Evolutionary conservation across 2,797 vertebrate genomes (phyloP).

Genomic region (Anolis apletophallus): DNA sequence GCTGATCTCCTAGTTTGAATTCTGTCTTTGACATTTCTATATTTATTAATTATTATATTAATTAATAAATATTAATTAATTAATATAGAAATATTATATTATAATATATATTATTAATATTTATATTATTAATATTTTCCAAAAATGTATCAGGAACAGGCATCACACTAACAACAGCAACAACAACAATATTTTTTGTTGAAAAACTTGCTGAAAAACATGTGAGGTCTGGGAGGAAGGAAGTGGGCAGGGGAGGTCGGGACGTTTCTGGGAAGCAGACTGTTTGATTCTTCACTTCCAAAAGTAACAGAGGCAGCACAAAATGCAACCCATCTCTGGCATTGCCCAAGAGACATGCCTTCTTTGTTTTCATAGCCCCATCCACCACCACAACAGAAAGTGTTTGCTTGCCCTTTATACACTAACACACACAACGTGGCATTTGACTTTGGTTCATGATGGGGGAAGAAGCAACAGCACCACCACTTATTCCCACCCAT

Average conservation of each 20-base stretch:
- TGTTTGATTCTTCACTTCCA: background rate
- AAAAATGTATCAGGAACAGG: too few relatives aligned
- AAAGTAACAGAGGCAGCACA: background rate
- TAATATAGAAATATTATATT: too few relatives aligned
- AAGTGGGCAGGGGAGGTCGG: background rate
- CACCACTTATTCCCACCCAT: background rate
- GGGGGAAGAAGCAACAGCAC: background rate
- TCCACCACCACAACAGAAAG: slow-evolving; percentile 23
- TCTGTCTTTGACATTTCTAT: too few relatives aligned
- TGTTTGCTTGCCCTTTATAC: slow-evolving; percentile 24
- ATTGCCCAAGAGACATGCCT: slow-evolving; percentile 31
- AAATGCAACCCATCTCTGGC: slow-evolving; percentile 22
- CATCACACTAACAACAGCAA: too few relatives aligned
- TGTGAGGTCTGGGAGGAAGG: background rate
- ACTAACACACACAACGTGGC: background rate
- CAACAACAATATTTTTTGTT: too few relatives aligned
- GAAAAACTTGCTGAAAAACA: background rate
- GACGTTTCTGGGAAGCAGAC: background rate
- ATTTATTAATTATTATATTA: too few relatives aligned
- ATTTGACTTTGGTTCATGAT: slow-evolving; percentile 19
- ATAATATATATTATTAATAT: too few relatives aligned
- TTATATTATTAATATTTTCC: too few relatives aligned
- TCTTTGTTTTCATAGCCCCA: background rate
- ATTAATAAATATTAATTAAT: too few relatives aligned
- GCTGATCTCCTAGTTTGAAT: too few relatives aligned